A percentile compares a stretch with the other conserved stretches of the same genome.
These are phyloP conservation scores for Macrobrachium nipponense DNA, from an alignment of 1,140 invertebrate species.

Conservation along the genomic window DNA sequence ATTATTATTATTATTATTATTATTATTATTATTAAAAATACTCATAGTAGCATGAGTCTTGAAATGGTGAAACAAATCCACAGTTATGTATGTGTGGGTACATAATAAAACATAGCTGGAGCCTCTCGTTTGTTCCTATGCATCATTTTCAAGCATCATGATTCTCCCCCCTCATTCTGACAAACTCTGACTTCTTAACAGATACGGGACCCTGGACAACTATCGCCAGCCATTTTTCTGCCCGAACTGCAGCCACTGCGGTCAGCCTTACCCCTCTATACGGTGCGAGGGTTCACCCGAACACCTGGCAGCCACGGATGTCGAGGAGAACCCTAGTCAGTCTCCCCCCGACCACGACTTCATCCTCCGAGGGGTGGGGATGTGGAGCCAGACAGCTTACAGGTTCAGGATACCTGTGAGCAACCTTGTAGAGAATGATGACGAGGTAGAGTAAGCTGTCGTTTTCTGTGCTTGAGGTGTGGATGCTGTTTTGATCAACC, in stretches of 20 bases:
- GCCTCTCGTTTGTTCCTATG: too few species aligned
- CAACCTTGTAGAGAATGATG: neutral
- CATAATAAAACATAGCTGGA: too few species aligned
- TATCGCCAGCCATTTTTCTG: conserved; percentile 39
- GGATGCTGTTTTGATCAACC: neutral
- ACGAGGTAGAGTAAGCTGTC: conserved; percentile 11
- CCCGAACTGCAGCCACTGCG: conserved; percentile 29
- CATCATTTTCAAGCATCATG: neutral
- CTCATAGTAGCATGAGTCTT: too few species aligned
- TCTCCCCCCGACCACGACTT: conserved; percentile 35
- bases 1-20: too few species aligned
- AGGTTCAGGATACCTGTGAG: conserved; percentile 49
- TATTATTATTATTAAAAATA: too few species aligned
- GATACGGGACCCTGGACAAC: conserved; percentile 6
- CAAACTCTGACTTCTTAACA: neutral
- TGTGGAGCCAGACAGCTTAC: conserved; percentile 46
- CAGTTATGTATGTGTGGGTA: too few species aligned
- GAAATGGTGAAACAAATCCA: too few species aligned
- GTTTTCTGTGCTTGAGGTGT: conserved; percentile 39
- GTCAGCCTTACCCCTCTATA: conserved; percentile 4
- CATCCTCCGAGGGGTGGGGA: conserved; percentile 34
- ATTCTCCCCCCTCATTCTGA: neutral
- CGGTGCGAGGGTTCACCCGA: conserved; percentile 5
- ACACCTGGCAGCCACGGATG: conserved; percentile 8
- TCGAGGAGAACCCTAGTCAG: conserved; percentile 20